A percentile compares a stretch with the other conserved stretches of the same genome.
These are phyloP conservation scores for Alentia gelatinosa DNA, from an alignment of 2,888 invertebrate species.

Conservation along the genomic window DNA sequence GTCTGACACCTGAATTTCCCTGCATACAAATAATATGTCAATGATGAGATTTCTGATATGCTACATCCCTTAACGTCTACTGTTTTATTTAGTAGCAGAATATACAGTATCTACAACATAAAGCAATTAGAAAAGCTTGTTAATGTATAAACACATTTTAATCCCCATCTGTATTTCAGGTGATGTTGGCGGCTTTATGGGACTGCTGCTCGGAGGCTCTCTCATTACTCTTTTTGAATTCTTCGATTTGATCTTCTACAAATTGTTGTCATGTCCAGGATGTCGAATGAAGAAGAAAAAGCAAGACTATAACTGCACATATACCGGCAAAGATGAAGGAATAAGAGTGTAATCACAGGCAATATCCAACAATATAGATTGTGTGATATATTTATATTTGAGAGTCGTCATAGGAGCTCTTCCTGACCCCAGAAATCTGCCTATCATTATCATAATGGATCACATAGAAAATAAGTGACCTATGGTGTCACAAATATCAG, in stretches of 20 bases:
- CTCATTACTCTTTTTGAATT: background rate
- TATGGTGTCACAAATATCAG: background rate
- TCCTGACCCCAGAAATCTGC: background rate
- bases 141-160: background rate
- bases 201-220: background rate
- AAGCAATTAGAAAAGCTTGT: background rate
- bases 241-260: background rate
- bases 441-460: background rate
- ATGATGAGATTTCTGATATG: background rate
- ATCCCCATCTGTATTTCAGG: background rate
- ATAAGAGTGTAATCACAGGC: background rate
- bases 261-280: background rate
- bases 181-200: background rate
- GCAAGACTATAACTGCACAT: background rate
- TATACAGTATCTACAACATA: background rate
- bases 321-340: background rate
- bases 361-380: background rate
- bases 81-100: background rate
- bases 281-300: background rate
- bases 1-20: background rate
- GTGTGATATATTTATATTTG: background rate
- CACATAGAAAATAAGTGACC: background rate
- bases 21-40: background rate
- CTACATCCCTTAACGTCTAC: background rate
- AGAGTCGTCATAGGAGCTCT: background rate